These are phyloP conservation scores for Athene cunicularia DNA, from an alignment of 2,113 vertebrate genomes.

Conservation along the genomic window DNA sequence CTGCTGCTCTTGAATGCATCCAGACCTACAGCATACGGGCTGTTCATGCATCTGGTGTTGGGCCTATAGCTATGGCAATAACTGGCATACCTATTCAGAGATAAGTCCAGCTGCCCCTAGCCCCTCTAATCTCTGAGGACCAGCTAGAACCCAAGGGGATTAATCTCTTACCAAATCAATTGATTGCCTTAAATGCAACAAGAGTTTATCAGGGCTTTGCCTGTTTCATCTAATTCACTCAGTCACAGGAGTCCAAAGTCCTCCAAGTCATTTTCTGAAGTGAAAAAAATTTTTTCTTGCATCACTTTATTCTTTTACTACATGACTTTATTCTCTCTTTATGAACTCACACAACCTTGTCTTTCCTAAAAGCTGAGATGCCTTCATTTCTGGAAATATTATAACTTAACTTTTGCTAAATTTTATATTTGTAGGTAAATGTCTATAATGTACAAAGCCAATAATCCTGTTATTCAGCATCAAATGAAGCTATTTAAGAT, in stretches of 20 bases:
- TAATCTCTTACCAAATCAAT: too few relatives aligned
- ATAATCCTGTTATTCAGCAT: neutral
- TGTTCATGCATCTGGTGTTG: too few relatives aligned
- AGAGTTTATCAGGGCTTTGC: neutral
- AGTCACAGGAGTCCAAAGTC: neutral
- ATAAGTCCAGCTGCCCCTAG: too few relatives aligned
- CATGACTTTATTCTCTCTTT: neutral
- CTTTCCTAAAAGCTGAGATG: neutral
- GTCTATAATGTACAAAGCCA: neutral
- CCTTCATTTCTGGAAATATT: neutral
- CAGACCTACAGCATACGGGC: too few relatives aligned
- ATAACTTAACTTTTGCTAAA: neutral
- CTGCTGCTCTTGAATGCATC: too few relatives aligned
- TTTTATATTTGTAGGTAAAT: neutral
- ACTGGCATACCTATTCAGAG: too few relatives aligned
- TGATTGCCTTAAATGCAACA: too few relatives aligned
- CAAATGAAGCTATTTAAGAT: neutral
- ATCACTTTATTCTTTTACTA: neutral
- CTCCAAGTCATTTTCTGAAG: neutral
- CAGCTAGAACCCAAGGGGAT: too few relatives aligned
- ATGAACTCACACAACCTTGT: neutral
- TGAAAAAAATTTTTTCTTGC: neutral
- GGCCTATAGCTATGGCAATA: too few relatives aligned
- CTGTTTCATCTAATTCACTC: neutral
- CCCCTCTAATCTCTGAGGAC: too few relatives aligned